Evolutionary conservation across 2,113 vertebrate genomes (phyloP).

Genomic region (Acanthochromis polyacanthus): DNA sequence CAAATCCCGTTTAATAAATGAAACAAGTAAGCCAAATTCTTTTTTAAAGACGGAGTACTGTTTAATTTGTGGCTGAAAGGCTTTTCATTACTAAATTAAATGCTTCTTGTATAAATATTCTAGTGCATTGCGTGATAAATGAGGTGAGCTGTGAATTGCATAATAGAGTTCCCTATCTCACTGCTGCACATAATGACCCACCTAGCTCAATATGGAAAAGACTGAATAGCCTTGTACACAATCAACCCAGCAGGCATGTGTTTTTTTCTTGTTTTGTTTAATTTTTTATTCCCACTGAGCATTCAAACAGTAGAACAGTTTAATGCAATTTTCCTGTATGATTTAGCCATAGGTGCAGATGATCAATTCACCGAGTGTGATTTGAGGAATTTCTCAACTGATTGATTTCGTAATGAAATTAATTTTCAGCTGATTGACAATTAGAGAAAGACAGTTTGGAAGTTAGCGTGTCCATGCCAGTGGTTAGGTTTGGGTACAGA

Average conservation of each 20-base stretch:
- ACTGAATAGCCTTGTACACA: slow-evolving; percentile 17
- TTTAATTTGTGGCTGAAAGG: slow-evolving; percentile 59
- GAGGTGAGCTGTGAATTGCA: slow-evolving; percentile 41
- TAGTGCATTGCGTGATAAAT: slow-evolving; percentile 55
- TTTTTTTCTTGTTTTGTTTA: neutral
- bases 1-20: slow-evolving; percentile 43
- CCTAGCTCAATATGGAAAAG: slow-evolving; percentile 17
- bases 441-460: neutral
- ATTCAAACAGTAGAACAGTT: slow-evolving; percentile 11
- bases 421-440: neutral
- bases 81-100: slow-evolving; percentile 66
- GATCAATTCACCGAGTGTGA: neutral
- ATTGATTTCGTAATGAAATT: neutral
- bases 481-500: too few relatives aligned
- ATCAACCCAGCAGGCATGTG: slow-evolving; percentile 32
- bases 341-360: neutral
- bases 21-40: slow-evolving; percentile 47
- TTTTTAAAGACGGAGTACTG: slow-evolving; percentile 35
- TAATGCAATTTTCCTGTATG: neutral
- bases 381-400: slow-evolving; percentile 15
- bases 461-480: neutral
- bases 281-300: neutral
- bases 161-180: slow-evolving; percentile 47
- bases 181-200: slow-evolving; percentile 38
- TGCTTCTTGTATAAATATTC: slow-evolving; percentile 56